Conservation (phyloP, 2,113 vertebrate genomes). For the Telmatochromis sp. region DNA sequence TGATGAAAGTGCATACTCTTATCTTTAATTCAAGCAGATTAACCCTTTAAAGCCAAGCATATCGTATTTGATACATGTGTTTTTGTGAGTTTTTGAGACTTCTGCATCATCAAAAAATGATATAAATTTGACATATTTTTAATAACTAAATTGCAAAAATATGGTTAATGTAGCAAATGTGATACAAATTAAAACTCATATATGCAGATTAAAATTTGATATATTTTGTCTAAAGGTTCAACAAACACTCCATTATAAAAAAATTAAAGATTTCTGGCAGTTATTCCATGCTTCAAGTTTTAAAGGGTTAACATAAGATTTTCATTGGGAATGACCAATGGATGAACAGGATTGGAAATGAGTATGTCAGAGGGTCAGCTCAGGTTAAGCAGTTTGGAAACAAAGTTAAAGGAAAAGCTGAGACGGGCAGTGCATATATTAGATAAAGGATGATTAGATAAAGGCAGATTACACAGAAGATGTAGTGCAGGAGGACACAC, state of each 20-base stretch:
- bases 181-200: background rate
- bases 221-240: background rate
- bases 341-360: background rate
- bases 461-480: background rate
- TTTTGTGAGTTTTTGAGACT: background rate
- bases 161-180: background rate
- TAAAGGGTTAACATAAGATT: background rate
- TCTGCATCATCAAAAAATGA: background rate
- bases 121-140: background rate
- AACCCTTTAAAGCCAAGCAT: background rate
- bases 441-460: background rate
- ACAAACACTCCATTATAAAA: background rate
- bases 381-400: background rate
- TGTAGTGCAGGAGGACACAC: background rate
- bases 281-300: background rate
- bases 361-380: background rate
- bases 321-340: background rate
- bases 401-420: background rate
- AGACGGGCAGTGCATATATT: fast-evolving
- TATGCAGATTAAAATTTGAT: background rate
- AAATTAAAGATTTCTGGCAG: background rate
- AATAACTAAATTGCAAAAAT: background rate
- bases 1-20: background rate
- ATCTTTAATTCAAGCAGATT: fast-evolving
- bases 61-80: background rate